A percentile compares a stretch with the other conserved stretches of the same genome.
phyloP scores from a whole-genome alignment of 2,888 invertebrate genomes.

The Luffia ferchaultella region DNA sequence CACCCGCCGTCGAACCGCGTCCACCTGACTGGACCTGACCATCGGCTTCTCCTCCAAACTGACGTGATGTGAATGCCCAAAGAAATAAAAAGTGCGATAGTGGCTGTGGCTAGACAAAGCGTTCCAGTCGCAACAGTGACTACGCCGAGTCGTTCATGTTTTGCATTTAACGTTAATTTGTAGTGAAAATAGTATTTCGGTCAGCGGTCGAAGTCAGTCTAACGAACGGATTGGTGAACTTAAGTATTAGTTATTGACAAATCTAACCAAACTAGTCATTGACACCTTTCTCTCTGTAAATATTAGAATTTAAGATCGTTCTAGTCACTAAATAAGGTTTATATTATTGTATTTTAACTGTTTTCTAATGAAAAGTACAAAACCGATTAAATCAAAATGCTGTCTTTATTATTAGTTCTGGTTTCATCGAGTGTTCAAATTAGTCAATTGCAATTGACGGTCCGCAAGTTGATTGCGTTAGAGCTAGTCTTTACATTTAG shows the following conservation, averaged over 20 bases:
- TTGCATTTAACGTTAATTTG: no score
- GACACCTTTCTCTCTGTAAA: slow-evolving; percentile 34
- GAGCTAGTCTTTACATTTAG: no score
- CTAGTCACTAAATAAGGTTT: neutral
- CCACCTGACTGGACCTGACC: neutral
- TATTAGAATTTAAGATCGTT: slow-evolving; percentile 9
- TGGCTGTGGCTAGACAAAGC: slow-evolving; percentile 29
- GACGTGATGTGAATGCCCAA: no score
- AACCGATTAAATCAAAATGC: neutral
- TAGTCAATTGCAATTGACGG: no score
- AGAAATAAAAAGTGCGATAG: slow-evolving; percentile 28
- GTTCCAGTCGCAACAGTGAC: slow-evolving; percentile 12
- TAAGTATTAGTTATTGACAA: neutral
- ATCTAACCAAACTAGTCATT: slow-evolving; percentile 44
- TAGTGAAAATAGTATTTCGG: no score
- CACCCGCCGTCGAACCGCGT: slow-evolving; percentile 16
- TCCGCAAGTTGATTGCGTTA: no score
- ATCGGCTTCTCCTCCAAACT: neutral
- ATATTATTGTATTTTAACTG: neutral
- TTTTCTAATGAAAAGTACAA: neutral
- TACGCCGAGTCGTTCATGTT: no score
- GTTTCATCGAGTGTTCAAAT: no score
- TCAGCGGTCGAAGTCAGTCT: no score
- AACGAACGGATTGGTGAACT: no score
- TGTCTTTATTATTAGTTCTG: no score